phyloP scores from a whole-genome alignment of 2,888 invertebrate genomes.

The Apodemia hepburni region DNA sequence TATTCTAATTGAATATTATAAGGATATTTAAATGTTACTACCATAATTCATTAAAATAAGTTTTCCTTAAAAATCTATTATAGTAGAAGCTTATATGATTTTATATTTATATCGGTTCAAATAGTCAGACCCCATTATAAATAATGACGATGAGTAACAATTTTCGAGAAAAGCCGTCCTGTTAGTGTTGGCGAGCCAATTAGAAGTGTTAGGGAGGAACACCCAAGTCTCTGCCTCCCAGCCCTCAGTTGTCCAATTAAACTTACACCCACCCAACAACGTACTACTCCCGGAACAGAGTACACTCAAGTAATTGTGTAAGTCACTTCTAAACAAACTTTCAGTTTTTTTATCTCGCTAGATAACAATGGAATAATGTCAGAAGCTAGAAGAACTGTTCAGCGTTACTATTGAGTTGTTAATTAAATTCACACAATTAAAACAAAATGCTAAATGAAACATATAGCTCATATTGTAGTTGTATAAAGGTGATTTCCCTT shows the following conservation, averaged over 20 bases:
- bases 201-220: constrained; percentile 63
- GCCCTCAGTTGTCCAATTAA: constrained; percentile 68
- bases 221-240: constrained; percentile 39
- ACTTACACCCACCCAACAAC: constrained; percentile 49
- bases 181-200: constrained; percentile 71
- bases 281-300: constrained; percentile 40
- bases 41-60: neutral
- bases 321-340: constrained; percentile 72
- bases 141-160: constrained; percentile 57
- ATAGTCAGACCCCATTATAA: constrained; percentile 46
- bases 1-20: too few species aligned
- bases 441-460: constrained; percentile 36
- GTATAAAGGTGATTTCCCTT: constrained; percentile 49
- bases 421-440: constrained; percentile 73
- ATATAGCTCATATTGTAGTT: constrained; percentile 40
- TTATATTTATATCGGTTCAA: neutral
- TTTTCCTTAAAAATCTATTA: neutral
- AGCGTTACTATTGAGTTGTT: constrained; percentile 72
- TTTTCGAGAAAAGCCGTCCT: constrained; percentile 57
- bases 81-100: neutral
- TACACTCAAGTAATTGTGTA: constrained; percentile 69
- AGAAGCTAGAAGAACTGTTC: constrained; percentile 68
- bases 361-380: constrained; percentile 74
- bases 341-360: constrained; percentile 60
- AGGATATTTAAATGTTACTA: too few species aligned